A percentile compares a stretch with the other conserved stretches of the same genome.
Evolutionary conservation across 2,113 vertebrate genomes (phyloP).

Genomic region (Planiliza haematocheilus): DNA sequence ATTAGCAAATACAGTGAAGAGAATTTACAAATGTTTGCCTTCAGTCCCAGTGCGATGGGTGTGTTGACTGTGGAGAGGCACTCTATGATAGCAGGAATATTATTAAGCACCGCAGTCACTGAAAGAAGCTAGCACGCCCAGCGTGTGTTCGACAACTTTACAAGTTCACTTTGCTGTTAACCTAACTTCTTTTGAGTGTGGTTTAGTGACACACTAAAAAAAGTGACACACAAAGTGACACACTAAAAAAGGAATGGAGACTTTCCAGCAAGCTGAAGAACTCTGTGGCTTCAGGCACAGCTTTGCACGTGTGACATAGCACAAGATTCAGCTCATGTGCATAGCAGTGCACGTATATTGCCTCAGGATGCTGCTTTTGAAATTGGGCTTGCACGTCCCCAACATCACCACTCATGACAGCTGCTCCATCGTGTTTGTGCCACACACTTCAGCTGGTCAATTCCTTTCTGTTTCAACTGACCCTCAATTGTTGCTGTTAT

Average conservation of each 20-base stretch:
- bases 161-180: slow-evolving; percentile 1
- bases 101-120: not conserved
- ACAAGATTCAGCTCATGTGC: no score
- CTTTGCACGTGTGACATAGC: no score
- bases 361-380: no score
- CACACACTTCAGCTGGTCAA: not conserved
- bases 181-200: not conserved
- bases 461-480: not conserved
- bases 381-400: no score
- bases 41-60: slow-evolving; percentile 1
- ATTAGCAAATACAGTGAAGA: not conserved
- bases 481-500: not conserved
- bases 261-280: no score
- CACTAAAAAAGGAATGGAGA: no score
- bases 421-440: no score
- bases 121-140: not conserved
- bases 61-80: not conserved
- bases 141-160: not conserved
- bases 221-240: no score
- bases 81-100: not conserved
- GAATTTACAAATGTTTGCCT: slow-evolving; percentile 1
- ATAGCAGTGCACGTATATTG: no score
- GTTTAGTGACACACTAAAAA: no score
- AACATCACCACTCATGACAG: no score
- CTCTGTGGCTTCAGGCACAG: no score